A percentile compares a stretch with the other conserved stretches of the same genome.
Evolutionary conservation across 2,888 invertebrate genomes (phyloP).

Genomic region (Polyommatus iphigenia): DNA sequence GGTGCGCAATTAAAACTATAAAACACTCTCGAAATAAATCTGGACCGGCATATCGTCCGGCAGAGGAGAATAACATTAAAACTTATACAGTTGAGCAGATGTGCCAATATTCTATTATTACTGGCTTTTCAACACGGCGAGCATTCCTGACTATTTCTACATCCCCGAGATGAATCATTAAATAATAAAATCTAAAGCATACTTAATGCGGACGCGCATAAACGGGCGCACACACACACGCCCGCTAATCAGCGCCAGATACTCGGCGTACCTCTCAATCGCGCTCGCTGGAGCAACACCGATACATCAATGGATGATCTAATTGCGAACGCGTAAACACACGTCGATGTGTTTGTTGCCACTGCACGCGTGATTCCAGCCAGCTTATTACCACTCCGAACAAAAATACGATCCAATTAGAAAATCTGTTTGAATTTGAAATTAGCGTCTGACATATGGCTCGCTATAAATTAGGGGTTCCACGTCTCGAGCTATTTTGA

Average conservation of each 20-base stretch:
- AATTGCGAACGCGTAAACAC: conserved; percentile 76
- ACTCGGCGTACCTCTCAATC: conserved; percentile 69
- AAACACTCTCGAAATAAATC: conserved; percentile 72
- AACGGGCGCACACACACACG: conserved; percentile 68
- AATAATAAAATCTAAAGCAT: conserved; percentile 79
- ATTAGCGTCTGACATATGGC: conserved; percentile 77
- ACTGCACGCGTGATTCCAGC: conserved; percentile 66
- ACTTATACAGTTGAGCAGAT: conserved; percentile 74
- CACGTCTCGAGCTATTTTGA: conserved; percentile 64
- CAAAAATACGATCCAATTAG: conserved; percentile 79
- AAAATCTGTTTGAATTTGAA: conserved; percentile 70
- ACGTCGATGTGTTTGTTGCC: conserved; percentile 67
- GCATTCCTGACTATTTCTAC: conserved; percentile 79
- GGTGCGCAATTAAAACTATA: conserved; percentile 76
- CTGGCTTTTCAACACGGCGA: conserved; percentile 74
- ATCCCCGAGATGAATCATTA: conserved; percentile 80
- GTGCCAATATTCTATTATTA: conserved; percentile 80
- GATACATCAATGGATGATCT: conserved; percentile 74
- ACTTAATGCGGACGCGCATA: conserved; percentile 77
- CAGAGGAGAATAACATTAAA: conserved; percentile 74
- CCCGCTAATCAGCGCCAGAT: conserved; percentile 75
- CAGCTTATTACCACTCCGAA: conserved; percentile 75
- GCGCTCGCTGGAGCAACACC: conserved; percentile 51
- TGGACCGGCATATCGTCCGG: conserved; percentile 68
- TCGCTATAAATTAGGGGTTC: conserved; percentile 70